These are phyloP conservation scores for Chrysolina americana DNA, from an alignment of 2,888 invertebrate species.

Conservation along the genomic window DNA sequence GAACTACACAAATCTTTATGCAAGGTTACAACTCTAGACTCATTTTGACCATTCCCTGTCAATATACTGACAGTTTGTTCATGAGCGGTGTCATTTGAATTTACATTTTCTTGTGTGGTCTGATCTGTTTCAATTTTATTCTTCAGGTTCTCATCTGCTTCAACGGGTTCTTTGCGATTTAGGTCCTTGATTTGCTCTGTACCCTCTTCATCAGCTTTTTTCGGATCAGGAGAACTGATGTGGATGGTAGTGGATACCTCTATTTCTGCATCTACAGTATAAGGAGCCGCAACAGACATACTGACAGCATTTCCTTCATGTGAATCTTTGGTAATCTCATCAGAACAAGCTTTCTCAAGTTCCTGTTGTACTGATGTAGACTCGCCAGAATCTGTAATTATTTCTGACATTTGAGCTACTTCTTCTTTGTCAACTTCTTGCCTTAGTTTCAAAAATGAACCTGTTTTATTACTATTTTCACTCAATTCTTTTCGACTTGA, in stretches of 20 bases:
- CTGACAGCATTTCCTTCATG: background rate
- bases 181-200: background rate
- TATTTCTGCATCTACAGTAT: background rate
- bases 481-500: background rate
- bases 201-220: background rate
- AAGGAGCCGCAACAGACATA: background rate
- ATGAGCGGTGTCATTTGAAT: background rate
- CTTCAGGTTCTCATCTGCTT: background rate
- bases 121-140: background rate
- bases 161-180: background rate
- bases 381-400: too few relatives aligned
- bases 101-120: background rate
- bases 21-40: background rate
- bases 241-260: background rate
- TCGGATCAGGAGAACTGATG: background rate
- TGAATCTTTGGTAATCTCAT: background rate
- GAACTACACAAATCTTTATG: too few relatives aligned
- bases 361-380: background rate
- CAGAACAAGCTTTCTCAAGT: background rate
- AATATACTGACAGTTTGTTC: background rate
- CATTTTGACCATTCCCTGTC: background rate
- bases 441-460: background rate
- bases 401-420: background rate
- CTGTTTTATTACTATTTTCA: background rate
- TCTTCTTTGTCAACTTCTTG: background rate